Evolutionary conservation across 1,140 invertebrate species (phyloP), one percentile per base, ranked within the genome.

Genomic region (Cylas formicarius): DNA sequence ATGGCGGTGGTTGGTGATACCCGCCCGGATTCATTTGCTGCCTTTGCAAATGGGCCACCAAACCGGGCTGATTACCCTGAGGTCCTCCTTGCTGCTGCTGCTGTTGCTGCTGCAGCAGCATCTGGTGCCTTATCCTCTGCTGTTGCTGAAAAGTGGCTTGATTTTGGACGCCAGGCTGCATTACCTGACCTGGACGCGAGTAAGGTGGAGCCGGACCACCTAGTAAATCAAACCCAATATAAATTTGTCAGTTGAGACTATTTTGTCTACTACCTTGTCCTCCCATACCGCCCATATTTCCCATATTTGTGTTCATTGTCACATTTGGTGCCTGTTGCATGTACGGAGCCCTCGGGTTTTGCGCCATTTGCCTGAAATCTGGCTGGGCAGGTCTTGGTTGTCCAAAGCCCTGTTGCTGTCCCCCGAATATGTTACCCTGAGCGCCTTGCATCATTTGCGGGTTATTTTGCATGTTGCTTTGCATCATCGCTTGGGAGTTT

Each of bases 281-380:
- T 10, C 50, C 58, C 52, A 61, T 60, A 5, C 44, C 56, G 10
- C 57, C 54, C 52, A 63, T 61, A 2, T 46, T 44, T 19, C 49
- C 52, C 53, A 63, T 58, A 28, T 58, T 64, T 0, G 63, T 50
- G 37, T 65, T 66, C 64, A 66, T 66, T 2, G 64, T 66, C 2
- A 66, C 63, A 37, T 66, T 66, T 9, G 64, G 64, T 4, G 60
- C 62, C 44, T 65, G 62, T 48, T 66, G 62, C 55, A 66, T 56
- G 36, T 62, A 63, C 3, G 54, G 58, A 1, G 55, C 47, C 7
- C 62, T 27, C 5, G 56, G 52, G 48, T 58, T 54, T 34, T 58
- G 61, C 1, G 38, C 41, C 55, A 63, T 61, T 32, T 48, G 60
- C 16, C 63, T 40, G 32, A 64, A 65, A 46, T 65, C 63, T 0